Evolutionary conservation across 2,113 vertebrate genomes (phyloP), one percentile per base, ranked within the genome.

Genomic region (Petromus typicus): DNA sequence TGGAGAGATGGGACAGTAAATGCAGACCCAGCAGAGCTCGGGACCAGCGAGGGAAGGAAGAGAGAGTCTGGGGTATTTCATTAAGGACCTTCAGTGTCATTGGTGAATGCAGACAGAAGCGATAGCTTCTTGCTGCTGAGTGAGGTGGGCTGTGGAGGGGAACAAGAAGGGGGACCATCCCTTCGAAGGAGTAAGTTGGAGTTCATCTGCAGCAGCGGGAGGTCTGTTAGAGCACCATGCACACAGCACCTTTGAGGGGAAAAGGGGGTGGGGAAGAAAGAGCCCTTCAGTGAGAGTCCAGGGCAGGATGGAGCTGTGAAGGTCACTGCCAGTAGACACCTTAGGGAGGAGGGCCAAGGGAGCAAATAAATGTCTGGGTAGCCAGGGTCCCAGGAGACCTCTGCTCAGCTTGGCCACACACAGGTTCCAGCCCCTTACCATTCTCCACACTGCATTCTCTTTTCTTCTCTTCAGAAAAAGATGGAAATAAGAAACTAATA

Each of bases 401-500:
- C 9, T 43, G 37, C 4, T 63, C 63, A 80, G 40, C 43, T 61
- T 79, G 16, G 16, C 12, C 12, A 37, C 45, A 45, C n/a, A 64
- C 4, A 2, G 18, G 34, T 67, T 32, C 20, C 82, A 71, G 43
- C 16, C 61, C 66, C 51, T 45, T 51, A n/a, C 22, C 61, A 66
- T 45, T 37, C 40, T 73, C 82, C 25, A 67, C 14, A 40, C 59
- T 83, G 64, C 48, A 78, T 92, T 23, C 20, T 51, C 59, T 59
- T 51, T 57, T 51, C 54, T 83, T 75, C 37, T 81, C 66, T 85
- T 73, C n/a, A 25, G 32, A 76, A 95, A 92, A 76, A 67, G n/a
- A n/a, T 82, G 25, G 27, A 89, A 67, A 56, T 43, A 54, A 86
- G 54, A 45, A 86, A 73, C 10, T 54, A 69, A 32, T 20, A 75